phyloP scores from a whole-genome alignment of 2,113 vertebrate genomes.

The Uropsilus gracilis region DNA sequence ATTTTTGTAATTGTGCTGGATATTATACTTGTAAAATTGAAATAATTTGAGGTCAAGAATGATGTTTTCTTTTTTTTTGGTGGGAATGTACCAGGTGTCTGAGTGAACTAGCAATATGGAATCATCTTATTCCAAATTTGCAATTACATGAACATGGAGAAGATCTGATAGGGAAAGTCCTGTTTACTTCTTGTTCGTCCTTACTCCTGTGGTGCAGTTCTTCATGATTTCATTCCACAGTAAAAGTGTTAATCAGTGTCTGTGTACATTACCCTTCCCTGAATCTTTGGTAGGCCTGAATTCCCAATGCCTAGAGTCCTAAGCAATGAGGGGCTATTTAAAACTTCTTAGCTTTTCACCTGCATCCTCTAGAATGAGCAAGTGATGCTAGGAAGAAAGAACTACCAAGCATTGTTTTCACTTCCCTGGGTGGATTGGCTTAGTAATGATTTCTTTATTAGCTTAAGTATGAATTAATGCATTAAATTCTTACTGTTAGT shows the following conservation, averaged over 20 bases:
- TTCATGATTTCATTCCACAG: background rate
- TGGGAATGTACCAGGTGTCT: background rate
- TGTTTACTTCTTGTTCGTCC: background rate
- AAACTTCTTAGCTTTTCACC: background rate
- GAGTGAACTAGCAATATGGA: background rate
- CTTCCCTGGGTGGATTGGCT: background rate
- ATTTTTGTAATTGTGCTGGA: background rate
- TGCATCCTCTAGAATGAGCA: background rate
- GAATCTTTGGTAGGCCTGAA: background rate
- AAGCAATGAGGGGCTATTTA: background rate
- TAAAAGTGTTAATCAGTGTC: background rate
- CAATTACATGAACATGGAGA: background rate
- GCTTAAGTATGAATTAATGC: background rate
- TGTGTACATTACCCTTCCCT: rapidly evolving
- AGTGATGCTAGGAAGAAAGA: background rate
- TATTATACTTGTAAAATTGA: slow-evolving; percentile 11
- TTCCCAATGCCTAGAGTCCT: background rate
- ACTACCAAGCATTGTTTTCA: background rate
- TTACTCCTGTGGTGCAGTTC: background rate
- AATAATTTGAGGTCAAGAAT: slow-evolving; percentile 27
- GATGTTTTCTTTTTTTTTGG: background rate
- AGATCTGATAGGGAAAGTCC: background rate
- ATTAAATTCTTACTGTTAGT: slow-evolving; percentile 3
- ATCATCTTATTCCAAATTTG: slow-evolving; percentile 7
- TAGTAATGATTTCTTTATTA: background rate